Evolutionary conservation across 2,113 vertebrate species (phyloP).

Genomic region (Ahaetulla prasina): DNA sequence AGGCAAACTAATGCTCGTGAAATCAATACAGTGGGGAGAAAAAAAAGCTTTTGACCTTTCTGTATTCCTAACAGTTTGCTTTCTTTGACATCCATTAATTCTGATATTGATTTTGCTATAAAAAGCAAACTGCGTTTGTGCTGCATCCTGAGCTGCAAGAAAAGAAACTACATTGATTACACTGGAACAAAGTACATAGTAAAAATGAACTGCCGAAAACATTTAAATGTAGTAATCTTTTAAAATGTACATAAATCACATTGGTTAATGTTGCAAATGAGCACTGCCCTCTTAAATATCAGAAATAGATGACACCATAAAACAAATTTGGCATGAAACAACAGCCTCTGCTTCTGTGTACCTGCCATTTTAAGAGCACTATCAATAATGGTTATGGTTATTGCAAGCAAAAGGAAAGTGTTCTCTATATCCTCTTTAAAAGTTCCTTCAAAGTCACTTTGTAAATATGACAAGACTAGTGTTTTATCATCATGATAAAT

Average conservation of each 20-base stretch:
- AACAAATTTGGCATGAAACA: slow-evolving; percentile 69
- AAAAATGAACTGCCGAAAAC: slow-evolving; percentile 72
- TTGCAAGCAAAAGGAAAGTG: slow-evolving; percentile 55
- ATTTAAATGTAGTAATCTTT: slow-evolving; percentile 70
- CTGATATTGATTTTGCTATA: slow-evolving; percentile 74
- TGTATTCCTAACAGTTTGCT: slow-evolving; percentile 56
- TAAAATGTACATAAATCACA: slow-evolving; percentile 71
- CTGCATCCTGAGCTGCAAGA: slow-evolving; percentile 45
- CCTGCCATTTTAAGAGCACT: slow-evolving; percentile 59
- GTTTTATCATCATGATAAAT: slow-evolving; percentile 61
- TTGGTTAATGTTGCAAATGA: slow-evolving; percentile 70
- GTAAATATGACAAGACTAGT: slow-evolving; percentile 37
- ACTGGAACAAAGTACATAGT: slow-evolving; percentile 71
- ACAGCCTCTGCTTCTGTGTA: slow-evolving; percentile 51
- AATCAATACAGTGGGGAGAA: slow-evolving; percentile 36
- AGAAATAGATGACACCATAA: slow-evolving; percentile 67
- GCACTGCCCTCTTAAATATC: slow-evolving; percentile 67
- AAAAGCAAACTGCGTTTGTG: slow-evolving; percentile 63
- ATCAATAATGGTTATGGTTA: slow-evolving; percentile 70
- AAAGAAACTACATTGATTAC: slow-evolving; percentile 67
- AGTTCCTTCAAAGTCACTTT: slow-evolving; percentile 78
- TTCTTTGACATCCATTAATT: slow-evolving; percentile 69
- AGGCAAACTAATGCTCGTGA: slow-evolving; percentile 39
- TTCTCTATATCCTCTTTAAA: slow-evolving; percentile 58
- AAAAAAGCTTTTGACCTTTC: slow-evolving; percentile 32